Evolutionary conservation across 2,888 invertebrate genomes (phyloP).

Genomic region (Parnassius glacialis): DNA sequence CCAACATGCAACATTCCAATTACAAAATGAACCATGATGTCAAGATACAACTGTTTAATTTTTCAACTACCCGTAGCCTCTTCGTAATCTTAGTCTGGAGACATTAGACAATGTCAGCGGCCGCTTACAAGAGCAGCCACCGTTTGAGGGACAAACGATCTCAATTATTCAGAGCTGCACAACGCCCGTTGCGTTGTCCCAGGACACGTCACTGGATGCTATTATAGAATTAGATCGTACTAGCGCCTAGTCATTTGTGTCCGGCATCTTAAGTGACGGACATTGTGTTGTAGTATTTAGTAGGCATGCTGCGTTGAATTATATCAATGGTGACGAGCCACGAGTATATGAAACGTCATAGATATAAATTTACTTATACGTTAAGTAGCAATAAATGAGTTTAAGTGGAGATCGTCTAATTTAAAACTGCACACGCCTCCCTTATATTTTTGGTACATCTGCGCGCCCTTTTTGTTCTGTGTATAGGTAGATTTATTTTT

Average conservation of each 20-base stretch:
- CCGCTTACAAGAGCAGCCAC: constrained; percentile 5
- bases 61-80: constrained; percentile 12
- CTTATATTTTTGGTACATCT: too few species aligned
- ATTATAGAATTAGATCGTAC: constrained; percentile 25
- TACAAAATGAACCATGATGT: too few species aligned
- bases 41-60: constrained; percentile 1
- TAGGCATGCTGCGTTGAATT: neutral
- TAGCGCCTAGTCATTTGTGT: constrained; percentile 13
- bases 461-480: too few species aligned
- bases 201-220: constrained; percentile 18
- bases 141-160: constrained; percentile 22
- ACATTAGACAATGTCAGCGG: constrained; percentile 10
- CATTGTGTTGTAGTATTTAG: constrained; percentile 11
- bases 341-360: too few species aligned
- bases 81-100: constrained; percentile 5
- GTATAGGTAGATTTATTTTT: too few species aligned
- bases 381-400: too few species aligned
- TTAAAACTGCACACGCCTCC: too few species aligned
- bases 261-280: constrained; percentile 21
- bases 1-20: too few species aligned
- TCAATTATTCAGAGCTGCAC: constrained; percentile 24
- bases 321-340: neutral
- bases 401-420: too few species aligned
- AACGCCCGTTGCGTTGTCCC: constrained; percentile 6
- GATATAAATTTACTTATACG: too few species aligned